Evolutionary conservation across 2,888 invertebrate genomes (phyloP).

Genomic region (Prosapia bicincta): DNA sequence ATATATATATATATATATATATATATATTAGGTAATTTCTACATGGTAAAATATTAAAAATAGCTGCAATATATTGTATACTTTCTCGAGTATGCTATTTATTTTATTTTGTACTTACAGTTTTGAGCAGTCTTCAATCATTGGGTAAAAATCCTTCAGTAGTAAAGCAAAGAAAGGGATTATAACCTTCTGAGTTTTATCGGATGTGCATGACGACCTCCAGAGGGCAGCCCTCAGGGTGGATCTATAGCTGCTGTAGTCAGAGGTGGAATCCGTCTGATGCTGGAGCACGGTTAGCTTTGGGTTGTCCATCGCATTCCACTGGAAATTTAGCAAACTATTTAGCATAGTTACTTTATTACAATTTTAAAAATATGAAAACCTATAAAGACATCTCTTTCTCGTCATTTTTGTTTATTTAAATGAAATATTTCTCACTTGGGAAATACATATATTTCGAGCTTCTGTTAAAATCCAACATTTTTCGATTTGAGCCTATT

Average conservation of each 20-base stretch:
- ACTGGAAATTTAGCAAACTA: constrained; percentile 63
- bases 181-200: constrained; percentile 73
- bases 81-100: no score
- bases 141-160: constrained; percentile 81
- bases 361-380: no score
- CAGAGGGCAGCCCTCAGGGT: constrained; percentile 83
- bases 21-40: no score
- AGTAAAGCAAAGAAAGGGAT: constrained; percentile 87
- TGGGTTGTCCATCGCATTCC: constrained; percentile 79
- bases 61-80: background rate
- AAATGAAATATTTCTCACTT: no score
- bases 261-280: constrained; percentile 85
- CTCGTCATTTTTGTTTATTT: no score
- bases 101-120: constrained; percentile 52
- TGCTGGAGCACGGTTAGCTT: constrained; percentile 80
- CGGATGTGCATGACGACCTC: constrained; percentile 69
- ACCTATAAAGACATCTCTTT: no score
- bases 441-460: no score
- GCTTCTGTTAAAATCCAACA: no score
- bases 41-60: no score
- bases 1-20: no score
- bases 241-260: constrained; percentile 82
- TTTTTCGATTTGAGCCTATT: no score
- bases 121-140: constrained; percentile 81
- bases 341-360: no score